Conservation (phyloP, 2,888 invertebrate species). For the Lamproptera curius region DNA sequence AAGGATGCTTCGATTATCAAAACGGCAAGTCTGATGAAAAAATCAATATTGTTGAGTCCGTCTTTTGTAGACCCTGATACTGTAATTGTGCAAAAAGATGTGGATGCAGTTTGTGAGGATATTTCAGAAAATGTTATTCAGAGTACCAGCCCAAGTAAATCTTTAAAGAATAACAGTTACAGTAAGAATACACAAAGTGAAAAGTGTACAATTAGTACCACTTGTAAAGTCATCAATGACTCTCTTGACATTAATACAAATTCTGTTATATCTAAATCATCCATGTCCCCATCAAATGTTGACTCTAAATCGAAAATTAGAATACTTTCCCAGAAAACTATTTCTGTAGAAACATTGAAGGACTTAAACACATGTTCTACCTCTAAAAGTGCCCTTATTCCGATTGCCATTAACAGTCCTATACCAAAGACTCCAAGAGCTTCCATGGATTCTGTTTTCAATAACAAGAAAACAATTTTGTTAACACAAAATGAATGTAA, state of each 20-base stretch:
- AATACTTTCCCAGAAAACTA: conserved; percentile 45
- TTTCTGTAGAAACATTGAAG: conserved; percentile 32
- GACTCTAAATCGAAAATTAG: conserved; percentile 35
- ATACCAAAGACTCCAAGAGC: conserved; percentile 24
- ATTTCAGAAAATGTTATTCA: too few relatives aligned
- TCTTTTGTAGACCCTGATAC: conserved; percentile 43
- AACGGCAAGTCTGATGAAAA: conserved; percentile 63
- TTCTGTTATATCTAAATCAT: too few relatives aligned
- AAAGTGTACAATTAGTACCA: neutral
- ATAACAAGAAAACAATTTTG: neutral
- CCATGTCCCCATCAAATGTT: too few relatives aligned
- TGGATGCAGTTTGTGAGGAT: conserved; percentile 1
- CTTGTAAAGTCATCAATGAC: neutral
- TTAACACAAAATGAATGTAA: neutral
- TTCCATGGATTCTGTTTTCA: neutral
- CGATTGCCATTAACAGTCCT: conserved; percentile 35
- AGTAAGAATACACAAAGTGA: neutral
- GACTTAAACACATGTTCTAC: conserved; percentile 28
- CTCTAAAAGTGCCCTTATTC: conserved; percentile 29
- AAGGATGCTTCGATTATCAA: conserved; percentile 52
- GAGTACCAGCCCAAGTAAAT: neutral
- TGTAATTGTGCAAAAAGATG: conserved; percentile 28
- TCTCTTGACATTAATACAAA: neutral
- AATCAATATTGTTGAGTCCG: conserved; percentile 62
- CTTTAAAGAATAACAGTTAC: neutral